A percentile compares a stretch with the other conserved stretches of the same genome.
Evolutionary conservation across 1,140 invertebrate genomes (phyloP).

Genomic region (Halyomorpha halys): DNA sequence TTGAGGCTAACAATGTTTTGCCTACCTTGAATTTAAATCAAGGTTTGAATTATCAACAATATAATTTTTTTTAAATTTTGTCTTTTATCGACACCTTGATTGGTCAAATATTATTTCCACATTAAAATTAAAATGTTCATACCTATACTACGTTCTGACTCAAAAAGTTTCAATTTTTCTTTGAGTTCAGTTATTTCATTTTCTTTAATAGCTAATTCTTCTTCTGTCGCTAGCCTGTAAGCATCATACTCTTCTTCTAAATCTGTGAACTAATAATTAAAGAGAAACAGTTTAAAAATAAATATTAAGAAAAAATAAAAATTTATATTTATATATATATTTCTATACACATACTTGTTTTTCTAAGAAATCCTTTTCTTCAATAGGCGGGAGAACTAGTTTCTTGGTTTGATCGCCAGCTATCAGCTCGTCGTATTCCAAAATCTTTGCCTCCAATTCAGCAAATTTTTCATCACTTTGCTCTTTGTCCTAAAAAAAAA

Average conservation of each 20-base stretch:
- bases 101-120: no score
- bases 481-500: constrained; percentile 47
- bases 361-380: constrained; percentile 61
- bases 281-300: neutral
- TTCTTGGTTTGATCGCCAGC: constrained; percentile 38
- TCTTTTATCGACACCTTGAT: no score
- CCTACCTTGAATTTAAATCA: no score
- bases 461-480: constrained; percentile 65
- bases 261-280: constrained; percentile 47
- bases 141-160: neutral
- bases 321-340: neutral
- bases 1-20: no score
- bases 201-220: constrained; percentile 40
- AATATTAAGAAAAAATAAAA: neutral
- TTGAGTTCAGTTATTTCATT: constrained; percentile 44
- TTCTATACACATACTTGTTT: constrained; percentile 40
- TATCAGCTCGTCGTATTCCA: constrained; percentile 70
- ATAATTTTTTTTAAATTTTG: no score
- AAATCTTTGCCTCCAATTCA: constrained; percentile 59
- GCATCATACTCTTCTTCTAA: constrained; percentile 58
- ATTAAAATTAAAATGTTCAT: no score
- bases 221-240: constrained; percentile 40
- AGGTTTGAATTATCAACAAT: no score
- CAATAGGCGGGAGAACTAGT: constrained; percentile 56
- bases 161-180: neutral